phyloP scores from a whole-genome alignment of 2,113 vertebrate genomes.

The Syngnathus floridae region DNA sequence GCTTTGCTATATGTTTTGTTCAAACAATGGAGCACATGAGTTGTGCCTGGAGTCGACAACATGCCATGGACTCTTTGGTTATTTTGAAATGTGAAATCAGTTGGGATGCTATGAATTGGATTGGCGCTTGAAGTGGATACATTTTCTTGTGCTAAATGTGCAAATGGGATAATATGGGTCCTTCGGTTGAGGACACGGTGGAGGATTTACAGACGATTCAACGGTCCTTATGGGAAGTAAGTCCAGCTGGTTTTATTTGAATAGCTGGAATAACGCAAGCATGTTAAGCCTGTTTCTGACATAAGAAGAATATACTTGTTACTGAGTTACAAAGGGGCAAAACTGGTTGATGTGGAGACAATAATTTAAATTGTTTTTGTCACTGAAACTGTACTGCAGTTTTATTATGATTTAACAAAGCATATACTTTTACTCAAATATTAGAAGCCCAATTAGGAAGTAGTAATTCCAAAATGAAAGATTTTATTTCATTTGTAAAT shows the following conservation, averaged over 20 bases:
- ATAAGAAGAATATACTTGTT: not conserved
- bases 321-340: constrained; percentile 10
- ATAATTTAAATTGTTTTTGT: not conserved
- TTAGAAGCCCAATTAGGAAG: not conserved
- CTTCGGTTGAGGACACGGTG: constrained; percentile 58
- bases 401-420: not conserved
- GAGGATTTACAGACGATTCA: constrained; percentile 65
- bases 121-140: constrained; percentile 21
- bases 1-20: constrained; percentile 52
- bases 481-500: not conserved
- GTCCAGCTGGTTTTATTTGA: constrained; percentile 40
- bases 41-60: constrained; percentile 31
- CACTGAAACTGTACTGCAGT: not conserved
- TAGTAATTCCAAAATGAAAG: not conserved
- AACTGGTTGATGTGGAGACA: not conserved
- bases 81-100: constrained; percentile 34
- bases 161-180: constrained; percentile 45
- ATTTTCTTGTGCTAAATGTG: constrained; percentile 29
- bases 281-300: constrained; percentile 19
- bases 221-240: constrained; percentile 70
- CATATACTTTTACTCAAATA: not conserved
- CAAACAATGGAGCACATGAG: constrained; percentile 51
- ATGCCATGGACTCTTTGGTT: constrained; percentile 48
- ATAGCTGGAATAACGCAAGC: constrained; percentile 13
- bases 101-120: constrained; percentile 5